Evolutionary conservation across 2,888 invertebrate species (phyloP).

Genomic region (Agrochola lota): DNA sequence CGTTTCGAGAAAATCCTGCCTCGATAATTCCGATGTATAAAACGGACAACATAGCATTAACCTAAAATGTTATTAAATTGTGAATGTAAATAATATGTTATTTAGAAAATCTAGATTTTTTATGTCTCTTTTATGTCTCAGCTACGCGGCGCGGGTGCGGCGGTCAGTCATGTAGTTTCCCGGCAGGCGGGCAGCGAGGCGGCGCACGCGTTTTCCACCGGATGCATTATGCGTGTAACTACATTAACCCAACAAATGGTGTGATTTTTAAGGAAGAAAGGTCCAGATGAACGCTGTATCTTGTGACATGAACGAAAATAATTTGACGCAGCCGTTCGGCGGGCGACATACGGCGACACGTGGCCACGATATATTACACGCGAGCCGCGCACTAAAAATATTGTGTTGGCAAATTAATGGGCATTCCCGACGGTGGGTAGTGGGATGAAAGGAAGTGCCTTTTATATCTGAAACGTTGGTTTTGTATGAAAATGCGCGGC

Average conservation of each 20-base stretch:
- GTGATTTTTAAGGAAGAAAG: conserved; percentile 89
- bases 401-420: conserved; percentile 91
- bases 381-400: conserved; percentile 90
- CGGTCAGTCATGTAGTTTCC: conserved; percentile 45
- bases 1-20: conserved; percentile 24
- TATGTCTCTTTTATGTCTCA: background rate
- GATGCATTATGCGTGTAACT: conserved; percentile 79
- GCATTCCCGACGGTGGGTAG: conserved; percentile 90
- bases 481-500: conserved; percentile 89
- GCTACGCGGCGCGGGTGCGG: background rate
- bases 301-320: conserved; percentile 91
- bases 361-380: conserved; percentile 90
- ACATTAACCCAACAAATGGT: conserved; percentile 84
- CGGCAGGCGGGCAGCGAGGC: conserved; percentile 37
- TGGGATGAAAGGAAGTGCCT: conserved; percentile 91
- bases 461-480: conserved; percentile 90
- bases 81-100: conserved; percentile 42
- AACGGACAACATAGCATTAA: conserved; percentile 43
- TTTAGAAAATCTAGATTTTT: conserved; percentile 29
- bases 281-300: conserved; percentile 90
- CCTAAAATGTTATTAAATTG: conserved; percentile 40
- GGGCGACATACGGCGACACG: conserved; percentile 90
- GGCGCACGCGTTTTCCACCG: conserved; percentile 79
- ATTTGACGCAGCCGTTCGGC: conserved; percentile 90
- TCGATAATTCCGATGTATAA: conserved; percentile 24